Conservation (phyloP, 2,797 vertebrate species). For the Poeciliopsis paucimaculata region DNA sequence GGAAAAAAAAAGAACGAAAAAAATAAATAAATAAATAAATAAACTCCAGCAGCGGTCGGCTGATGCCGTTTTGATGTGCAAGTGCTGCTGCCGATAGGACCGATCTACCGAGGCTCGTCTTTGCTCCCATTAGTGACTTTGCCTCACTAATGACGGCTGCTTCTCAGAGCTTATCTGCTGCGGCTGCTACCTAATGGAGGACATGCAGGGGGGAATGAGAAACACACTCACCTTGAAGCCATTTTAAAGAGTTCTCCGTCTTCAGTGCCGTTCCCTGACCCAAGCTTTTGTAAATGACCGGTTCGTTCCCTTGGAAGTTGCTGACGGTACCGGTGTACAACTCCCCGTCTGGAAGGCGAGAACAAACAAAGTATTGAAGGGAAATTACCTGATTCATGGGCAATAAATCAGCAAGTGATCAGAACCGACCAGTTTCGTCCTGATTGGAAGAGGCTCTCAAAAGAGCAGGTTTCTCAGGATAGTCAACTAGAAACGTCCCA, state of each 20-base stretch:
- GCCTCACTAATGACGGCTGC: constrained; percentile 57
- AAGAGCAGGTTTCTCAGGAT: background rate
- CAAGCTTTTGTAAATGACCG: constrained; percentile 92
- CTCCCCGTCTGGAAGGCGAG: constrained; percentile 84
- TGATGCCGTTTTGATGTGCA: constrained; percentile 65
- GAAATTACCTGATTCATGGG: background rate
- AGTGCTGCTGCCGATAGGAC: constrained; percentile 57
- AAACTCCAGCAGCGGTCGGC: constrained; percentile 23
- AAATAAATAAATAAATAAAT: background rate
- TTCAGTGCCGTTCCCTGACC: constrained; percentile 88
- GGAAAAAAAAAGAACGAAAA: background rate
- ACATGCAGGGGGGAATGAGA: constrained; percentile 8
- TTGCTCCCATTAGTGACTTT: constrained; percentile 49
- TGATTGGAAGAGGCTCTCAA: background rate
- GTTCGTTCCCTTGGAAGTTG: constrained; percentile 96
- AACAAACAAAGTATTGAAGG: constrained; percentile 25
- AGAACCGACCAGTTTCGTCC: background rate
- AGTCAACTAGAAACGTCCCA: background rate
- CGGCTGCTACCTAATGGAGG: constrained; percentile 38
- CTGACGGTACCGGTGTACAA: constrained; percentile 93
- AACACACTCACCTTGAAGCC: constrained; percentile 88
- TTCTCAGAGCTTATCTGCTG: constrained; percentile 55
- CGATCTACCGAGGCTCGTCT: constrained; percentile 43
- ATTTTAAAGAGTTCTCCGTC: constrained; percentile 94
- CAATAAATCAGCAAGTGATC: background rate